A percentile compares a stretch with the other conserved stretches of the same genome.
These are phyloP conservation scores for Balanococcus diminutus DNA, from an alignment of 2,888 invertebrate species.

Conservation along the genomic window DNA sequence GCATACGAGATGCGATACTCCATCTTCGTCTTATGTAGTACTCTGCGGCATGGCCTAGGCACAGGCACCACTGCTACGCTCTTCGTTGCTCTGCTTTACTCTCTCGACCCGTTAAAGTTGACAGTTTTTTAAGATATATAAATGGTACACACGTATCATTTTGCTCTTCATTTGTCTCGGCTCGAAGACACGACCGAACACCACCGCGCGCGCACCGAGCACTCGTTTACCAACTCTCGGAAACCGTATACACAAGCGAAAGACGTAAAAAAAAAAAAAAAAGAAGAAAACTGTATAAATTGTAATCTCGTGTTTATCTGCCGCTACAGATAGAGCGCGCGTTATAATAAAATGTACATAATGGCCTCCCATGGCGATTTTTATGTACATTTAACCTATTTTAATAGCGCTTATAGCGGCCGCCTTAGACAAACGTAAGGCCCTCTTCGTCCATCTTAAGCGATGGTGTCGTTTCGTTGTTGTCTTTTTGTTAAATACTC, in stretches of 20 bases:
- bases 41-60: neutral
- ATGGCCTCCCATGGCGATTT: conserved; percentile 34
- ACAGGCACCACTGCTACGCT: too few species aligned
- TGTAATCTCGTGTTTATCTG: conserved; percentile 3
- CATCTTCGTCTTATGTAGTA: neutral
- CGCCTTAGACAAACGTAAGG: neutral
- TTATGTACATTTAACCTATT: conserved; percentile 31
- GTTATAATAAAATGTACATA: conserved; percentile 15
- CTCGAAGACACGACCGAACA: neutral
- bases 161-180: conserved; percentile 23
- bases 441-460: neutral
- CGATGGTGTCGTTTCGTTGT: neutral
- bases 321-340: neutral
- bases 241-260: neutral
- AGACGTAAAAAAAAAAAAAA: neutral
- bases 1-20: neutral
- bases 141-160: neutral
- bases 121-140: conserved; percentile 1
- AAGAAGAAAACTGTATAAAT: neutral
- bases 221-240: neutral
- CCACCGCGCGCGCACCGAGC: neutral
- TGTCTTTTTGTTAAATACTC: neutral
- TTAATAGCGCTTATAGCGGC: neutral
- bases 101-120: neutral
- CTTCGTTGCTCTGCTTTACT: neutral